Evolutionary conservation across 2,888 invertebrate species (phyloP).

Genomic region (Lepidochrysops patricia): DNA sequence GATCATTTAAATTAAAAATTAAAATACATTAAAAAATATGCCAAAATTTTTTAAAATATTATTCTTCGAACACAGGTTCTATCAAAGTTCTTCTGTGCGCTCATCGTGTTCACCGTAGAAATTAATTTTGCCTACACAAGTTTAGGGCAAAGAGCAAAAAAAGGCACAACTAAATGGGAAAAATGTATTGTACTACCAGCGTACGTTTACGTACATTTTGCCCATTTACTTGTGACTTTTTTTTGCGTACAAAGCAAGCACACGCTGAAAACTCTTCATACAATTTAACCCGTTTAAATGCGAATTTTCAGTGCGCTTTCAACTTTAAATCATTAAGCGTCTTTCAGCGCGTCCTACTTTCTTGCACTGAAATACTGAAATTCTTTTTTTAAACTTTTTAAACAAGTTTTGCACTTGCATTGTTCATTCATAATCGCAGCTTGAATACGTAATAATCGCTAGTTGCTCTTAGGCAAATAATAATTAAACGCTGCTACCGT

Average conservation of each 20-base stretch:
- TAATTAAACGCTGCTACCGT: neutral
- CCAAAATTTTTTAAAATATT: too few relatives aligned
- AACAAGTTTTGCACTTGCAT: conserved; percentile 8
- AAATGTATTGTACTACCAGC: too few relatives aligned
- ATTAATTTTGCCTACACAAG: too few relatives aligned
- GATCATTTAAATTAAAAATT: neutral
- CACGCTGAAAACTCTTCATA: neutral
- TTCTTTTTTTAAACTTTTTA: neutral
- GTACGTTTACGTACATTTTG: too few relatives aligned
- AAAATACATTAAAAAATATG: neutral
- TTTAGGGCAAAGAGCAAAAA: too few relatives aligned
- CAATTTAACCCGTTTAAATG: neutral
- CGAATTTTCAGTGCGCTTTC: neutral
- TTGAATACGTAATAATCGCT: conserved; percentile 10
- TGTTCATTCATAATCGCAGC: conserved; percentile 9
- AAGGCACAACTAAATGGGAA: too few relatives aligned
- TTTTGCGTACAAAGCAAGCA: too few relatives aligned
- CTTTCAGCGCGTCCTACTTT: conserved; percentile 11
- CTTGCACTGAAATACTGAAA: neutral
- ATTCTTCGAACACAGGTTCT: too few relatives aligned
- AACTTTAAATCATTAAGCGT: neutral
- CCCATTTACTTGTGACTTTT: too few relatives aligned
- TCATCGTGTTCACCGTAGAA: too few relatives aligned
- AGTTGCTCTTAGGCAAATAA: neutral
- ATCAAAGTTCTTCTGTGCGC: too few relatives aligned